Evolutionary conservation across 2,888 invertebrate species (phyloP).

Genomic region (Blastobasis adustella): DNA sequence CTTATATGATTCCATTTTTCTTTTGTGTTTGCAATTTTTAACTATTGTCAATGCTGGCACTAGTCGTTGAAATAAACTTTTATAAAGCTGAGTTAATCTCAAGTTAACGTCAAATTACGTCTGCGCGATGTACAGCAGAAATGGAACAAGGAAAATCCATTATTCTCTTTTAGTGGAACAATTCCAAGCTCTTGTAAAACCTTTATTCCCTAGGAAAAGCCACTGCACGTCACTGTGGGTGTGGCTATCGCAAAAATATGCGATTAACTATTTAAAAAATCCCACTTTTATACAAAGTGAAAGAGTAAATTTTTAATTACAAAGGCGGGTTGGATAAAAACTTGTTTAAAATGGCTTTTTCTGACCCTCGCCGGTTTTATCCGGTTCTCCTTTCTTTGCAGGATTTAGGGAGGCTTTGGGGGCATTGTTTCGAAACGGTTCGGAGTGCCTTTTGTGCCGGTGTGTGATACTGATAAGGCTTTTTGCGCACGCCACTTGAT

Average conservation of each 20-base stretch:
- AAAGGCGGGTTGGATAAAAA: too few relatives aligned
- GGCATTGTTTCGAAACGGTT: slow-evolving; percentile 6
- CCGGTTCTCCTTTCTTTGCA: slow-evolving; percentile 6
- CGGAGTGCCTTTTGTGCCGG: slow-evolving; percentile 4
- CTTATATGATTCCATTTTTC: too few relatives aligned
- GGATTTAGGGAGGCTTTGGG: slow-evolving; percentile 5
- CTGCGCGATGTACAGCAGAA: background rate
- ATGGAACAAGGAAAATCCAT: too few relatives aligned
- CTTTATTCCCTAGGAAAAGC: too few relatives aligned
- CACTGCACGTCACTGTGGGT: background rate
- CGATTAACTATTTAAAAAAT: slow-evolving; percentile 1
- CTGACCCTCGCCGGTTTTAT: slow-evolving; percentile 3
- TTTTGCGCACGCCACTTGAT: slow-evolving; percentile 5
- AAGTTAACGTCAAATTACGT: background rate
- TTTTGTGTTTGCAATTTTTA: too few relatives aligned
- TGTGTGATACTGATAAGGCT: slow-evolving; percentile 8
- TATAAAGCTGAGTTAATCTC: background rate
- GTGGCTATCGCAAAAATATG: background rate
- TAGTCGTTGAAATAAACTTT: background rate
- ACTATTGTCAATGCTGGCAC: background rate
- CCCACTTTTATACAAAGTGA: background rate
- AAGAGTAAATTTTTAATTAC: too few relatives aligned
- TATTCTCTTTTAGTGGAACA: too few relatives aligned
- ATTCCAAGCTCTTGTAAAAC: too few relatives aligned
- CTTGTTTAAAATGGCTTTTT: too few relatives aligned